Base-by-base conservation (phyloP, 2,888 invertebrate genomes). In the Copidosoma aretas region DNA sequence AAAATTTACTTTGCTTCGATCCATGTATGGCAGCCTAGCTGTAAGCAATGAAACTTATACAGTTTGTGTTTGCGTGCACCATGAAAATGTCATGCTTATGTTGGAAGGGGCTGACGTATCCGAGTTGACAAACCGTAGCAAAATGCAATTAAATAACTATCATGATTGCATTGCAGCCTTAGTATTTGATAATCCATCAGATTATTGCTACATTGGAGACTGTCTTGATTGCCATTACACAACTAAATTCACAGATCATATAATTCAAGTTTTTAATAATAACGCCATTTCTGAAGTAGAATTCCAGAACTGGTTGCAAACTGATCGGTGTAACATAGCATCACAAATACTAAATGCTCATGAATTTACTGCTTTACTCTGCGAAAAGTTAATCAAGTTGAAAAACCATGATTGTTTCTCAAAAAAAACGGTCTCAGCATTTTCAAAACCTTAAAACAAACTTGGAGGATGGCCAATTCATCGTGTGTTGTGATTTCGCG, bases 401-500 rank as follows among this genome's bases (percentile, higher is more conserved):
- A 54, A 54, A 21, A 54, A 17, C 24, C 25, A 24, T 24, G 22
- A 10, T 24, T 19, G 8, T 53, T 53, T 53, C 2, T 54, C 12
- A 8, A 4, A 71, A 68, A 39, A 43, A 68, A 43, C 67, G 68
- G 39, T 57, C 68, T 17, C 46, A 62, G 32, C 62, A 71, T 64
- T 54, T 71, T 19, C 68, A 67, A 39, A 46, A 60, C 25, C 58
- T 71, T 14, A 68, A 65, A 63, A 62, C 58, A n/a, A 64, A 63
- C 19, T 54, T 71, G 57, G 49, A 51, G 19, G 64, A 63, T 15
- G 63, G 67, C 22, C 67, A 68, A 59, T 65, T 70, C 57, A 39
- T 71, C 1, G 63, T 68, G n/a, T 32, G 60, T n/a, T 61, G 54
- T 2, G 70, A 73, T 51, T 65, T 65, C 32, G 46, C 59, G n/a